Evolutionary conservation across 2,888 invertebrate genomes (phyloP).

Genomic region (Schizotus pectinicornis): DNA sequence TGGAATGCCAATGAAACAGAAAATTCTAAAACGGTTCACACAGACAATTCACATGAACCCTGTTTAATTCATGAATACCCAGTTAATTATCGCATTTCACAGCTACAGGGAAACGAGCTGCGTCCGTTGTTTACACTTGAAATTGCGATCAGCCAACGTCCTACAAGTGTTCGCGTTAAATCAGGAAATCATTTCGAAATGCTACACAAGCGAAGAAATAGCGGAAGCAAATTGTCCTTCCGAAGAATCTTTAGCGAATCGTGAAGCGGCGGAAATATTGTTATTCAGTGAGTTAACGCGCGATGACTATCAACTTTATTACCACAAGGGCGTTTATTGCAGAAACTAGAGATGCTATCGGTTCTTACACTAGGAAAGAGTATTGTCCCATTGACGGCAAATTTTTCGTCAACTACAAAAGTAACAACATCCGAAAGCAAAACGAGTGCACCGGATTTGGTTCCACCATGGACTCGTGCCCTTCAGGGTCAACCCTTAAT

Average conservation of each 20-base stretch:
- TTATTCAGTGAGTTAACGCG: slow-evolving; percentile 64
- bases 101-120: slow-evolving; percentile 65
- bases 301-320: slow-evolving; percentile 10
- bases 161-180: slow-evolving; percentile 67
- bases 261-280: slow-evolving; percentile 59
- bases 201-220: slow-evolving; percentile 66
- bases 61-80: slow-evolving; percentile 2
- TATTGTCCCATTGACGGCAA: slow-evolving; percentile 70
- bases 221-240: slow-evolving; percentile 66
- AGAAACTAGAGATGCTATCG: slow-evolving; percentile 64
- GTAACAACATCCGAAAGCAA: slow-evolving; percentile 57
- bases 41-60: slow-evolving; percentile 14
- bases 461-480: slow-evolving; percentile 67
- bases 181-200: slow-evolving; percentile 62
- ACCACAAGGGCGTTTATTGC: slow-evolving; percentile 36
- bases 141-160: slow-evolving; percentile 65
- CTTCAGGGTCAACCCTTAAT: slow-evolving; percentile 65
- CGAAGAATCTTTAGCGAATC: slow-evolving; percentile 52
- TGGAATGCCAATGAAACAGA: slow-evolving; percentile 11
- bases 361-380: slow-evolving; percentile 61
- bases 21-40: neutral
- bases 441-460: slow-evolving; percentile 63
- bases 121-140: slow-evolving; percentile 67
- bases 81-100: slow-evolving; percentile 33
- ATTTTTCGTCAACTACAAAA: slow-evolving; percentile 65